These are phyloP conservation scores for Suncus etruscus DNA, from an alignment of 2,113 vertebrate species.

Conservation along the genomic window DNA sequence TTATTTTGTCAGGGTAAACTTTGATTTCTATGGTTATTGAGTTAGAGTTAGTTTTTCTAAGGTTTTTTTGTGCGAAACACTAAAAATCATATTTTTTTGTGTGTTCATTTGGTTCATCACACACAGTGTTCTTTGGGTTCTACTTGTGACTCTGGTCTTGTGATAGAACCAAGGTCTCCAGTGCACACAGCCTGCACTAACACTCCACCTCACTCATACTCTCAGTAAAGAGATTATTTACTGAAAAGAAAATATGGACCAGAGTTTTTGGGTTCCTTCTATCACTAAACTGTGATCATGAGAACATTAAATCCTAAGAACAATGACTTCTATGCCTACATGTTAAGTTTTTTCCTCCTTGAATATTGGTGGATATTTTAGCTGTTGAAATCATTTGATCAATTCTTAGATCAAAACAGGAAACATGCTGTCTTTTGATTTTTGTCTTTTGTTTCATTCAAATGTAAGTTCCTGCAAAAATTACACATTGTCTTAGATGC, in stretches of 20 bases:
- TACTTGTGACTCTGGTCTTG: too few relatives aligned
- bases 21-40: background rate
- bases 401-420: background rate
- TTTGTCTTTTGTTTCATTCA: slow-evolving; percentile 41
- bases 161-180: too few relatives aligned
- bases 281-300: background rate
- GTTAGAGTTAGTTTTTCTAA: background rate
- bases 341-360: background rate
- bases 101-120: too few relatives aligned
- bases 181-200: too few relatives aligned
- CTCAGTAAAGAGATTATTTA: background rate
- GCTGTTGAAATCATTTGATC: background rate
- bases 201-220: too few relatives aligned
- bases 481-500: background rate
- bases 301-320: background rate
- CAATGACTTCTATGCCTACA: background rate
- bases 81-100: too few relatives aligned
- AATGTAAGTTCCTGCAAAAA: background rate
- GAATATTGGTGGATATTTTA: background rate
- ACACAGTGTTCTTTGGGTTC: too few relatives aligned
- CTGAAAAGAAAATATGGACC: background rate
- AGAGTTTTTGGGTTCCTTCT: background rate
- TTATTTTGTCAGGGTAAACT: background rate
- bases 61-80: too few relatives aligned
- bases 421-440: background rate